Conservation (phyloP, 2,113 vertebrate species). For the Bujurquina vittata region DNA sequence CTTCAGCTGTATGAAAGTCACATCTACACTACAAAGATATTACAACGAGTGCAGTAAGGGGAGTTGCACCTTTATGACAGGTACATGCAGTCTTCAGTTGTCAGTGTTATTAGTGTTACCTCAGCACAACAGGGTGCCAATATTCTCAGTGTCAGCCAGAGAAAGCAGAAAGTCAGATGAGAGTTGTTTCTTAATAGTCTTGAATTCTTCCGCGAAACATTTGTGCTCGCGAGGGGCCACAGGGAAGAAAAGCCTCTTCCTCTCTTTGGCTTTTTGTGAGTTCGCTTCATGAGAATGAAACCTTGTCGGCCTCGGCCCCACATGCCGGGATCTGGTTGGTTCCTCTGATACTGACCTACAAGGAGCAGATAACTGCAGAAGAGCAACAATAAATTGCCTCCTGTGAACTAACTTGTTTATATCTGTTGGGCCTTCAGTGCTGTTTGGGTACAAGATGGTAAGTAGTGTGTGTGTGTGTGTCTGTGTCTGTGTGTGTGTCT, state of each 20-base stretch:
- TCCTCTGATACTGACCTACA: constrained; percentile 51
- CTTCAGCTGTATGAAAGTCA: constrained; percentile 37
- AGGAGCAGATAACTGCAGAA: constrained; percentile 40
- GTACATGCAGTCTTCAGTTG: constrained; percentile 13
- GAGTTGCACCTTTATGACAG: constrained; percentile 17
- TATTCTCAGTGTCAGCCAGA: constrained; percentile 30
- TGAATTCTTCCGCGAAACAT: constrained; percentile 12
- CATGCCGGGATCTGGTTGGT: constrained; percentile 34
- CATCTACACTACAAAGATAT: constrained; percentile 17
- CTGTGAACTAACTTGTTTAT: constrained; percentile 50
- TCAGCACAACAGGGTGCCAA: background rate
- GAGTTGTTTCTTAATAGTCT: constrained; percentile 23
- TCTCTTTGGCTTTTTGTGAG: constrained; percentile 8
- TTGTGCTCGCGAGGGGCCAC: background rate
- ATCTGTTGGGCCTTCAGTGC: constrained; percentile 38
- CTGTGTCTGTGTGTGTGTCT: constrained; percentile 16
- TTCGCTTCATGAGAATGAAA: constrained; percentile 48
- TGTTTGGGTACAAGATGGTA: constrained; percentile 53
- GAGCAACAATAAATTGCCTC: constrained; percentile 60
- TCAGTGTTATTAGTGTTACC: constrained; percentile 32
- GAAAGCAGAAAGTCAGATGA: constrained; percentile 17
- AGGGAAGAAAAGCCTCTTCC: background rate
- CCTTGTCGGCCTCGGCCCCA: background rate
- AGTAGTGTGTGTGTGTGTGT: constrained; percentile 10
- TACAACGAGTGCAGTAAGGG: constrained; percentile 1